phyloP scores from a whole-genome alignment of 1,140 invertebrate genomes.

The Apis laboriosa region DNA sequence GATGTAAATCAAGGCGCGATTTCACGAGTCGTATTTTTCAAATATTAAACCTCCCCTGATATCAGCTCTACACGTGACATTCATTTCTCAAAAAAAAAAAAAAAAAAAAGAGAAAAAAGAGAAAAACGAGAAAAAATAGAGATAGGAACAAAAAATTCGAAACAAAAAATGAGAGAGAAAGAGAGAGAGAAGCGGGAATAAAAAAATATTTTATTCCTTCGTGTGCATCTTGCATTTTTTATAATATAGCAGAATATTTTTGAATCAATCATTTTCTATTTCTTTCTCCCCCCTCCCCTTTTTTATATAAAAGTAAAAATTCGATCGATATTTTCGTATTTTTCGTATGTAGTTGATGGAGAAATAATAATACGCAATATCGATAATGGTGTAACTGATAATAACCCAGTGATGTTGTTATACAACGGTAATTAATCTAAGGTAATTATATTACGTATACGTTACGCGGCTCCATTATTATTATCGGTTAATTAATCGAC shows the following conservation, averaged over 20 bases:
- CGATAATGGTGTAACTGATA: background rate
- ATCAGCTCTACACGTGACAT: slow-evolving; percentile 15
- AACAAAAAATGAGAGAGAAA: slow-evolving; percentile 10
- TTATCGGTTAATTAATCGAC: background rate
- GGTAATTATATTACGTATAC: background rate
- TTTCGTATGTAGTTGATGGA: background rate
- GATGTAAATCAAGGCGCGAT: background rate
- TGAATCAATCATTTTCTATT: no score
- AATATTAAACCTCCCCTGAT: slow-evolving; percentile 34
- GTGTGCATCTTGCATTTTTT: slow-evolving; percentile 1
- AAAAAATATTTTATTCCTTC: slow-evolving; percentile 38
- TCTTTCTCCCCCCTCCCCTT: no score
- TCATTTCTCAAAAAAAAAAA: background rate
- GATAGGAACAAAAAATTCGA: slow-evolving; percentile 1
- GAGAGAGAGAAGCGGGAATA: background rate
- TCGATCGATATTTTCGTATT: background rate
- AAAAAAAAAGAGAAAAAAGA: background rate
- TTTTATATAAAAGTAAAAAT: background rate
- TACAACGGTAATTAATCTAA: background rate
- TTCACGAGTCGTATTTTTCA: slow-evolving; percentile 28
- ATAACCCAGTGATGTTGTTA: background rate
- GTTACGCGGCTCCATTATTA: background rate
- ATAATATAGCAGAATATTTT: background rate
- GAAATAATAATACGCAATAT: background rate
- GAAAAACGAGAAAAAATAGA: no score